Base-by-base conservation (phyloP, 1,140 invertebrate genomes). In the Drosophila dunni region DNA sequence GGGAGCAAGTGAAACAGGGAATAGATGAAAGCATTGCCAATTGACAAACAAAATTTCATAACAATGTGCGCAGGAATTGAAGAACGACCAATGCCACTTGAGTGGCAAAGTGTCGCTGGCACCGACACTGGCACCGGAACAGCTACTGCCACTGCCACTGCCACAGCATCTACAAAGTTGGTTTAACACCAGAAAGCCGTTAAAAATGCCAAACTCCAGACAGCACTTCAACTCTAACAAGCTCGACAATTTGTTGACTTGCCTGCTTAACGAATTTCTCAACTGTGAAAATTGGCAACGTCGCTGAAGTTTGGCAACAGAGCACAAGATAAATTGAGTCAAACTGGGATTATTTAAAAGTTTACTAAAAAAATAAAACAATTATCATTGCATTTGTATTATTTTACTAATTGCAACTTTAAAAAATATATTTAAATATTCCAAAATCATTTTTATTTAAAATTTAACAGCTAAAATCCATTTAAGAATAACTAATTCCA, bases 31-130 rank as follows among this genome's bases (percentile, higher is more conserved):
- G 3, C 53, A 57, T 71, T 57, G 68, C 51, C 68, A 71, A 71
- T 71, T 71, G 62, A 66, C 68, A 71, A 71, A 66, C 62, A 57
- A 66, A 57, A 71, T 71, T 50, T 57, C 68, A 71, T 66, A 71
- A 71, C 68, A 71, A 58, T 67, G 69, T 53, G 46, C 63, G 44
- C 36, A 11, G 29, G 29, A 58, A 34, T 72, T 72, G 69, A 72
- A 66, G 63, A 29, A 48, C 53, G 29, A 42, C 8, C 51, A 33
- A 44, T 45, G 54, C 15, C 53, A 60, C 45, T 60, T 56, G 45
- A 72, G 53, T 60, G 38, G 24, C 36, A 8, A 34, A 71, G 15
- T 54, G 68, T 36, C 53, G 44, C 34, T 50, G 20, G 15, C 44
- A 61, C 20, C 46, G 17, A 17, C 20, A 42, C 17, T 48, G 17